phyloP scores from a whole-genome alignment of 2,888 invertebrate genomes.

The Cactoblastis cactorum region DNA sequence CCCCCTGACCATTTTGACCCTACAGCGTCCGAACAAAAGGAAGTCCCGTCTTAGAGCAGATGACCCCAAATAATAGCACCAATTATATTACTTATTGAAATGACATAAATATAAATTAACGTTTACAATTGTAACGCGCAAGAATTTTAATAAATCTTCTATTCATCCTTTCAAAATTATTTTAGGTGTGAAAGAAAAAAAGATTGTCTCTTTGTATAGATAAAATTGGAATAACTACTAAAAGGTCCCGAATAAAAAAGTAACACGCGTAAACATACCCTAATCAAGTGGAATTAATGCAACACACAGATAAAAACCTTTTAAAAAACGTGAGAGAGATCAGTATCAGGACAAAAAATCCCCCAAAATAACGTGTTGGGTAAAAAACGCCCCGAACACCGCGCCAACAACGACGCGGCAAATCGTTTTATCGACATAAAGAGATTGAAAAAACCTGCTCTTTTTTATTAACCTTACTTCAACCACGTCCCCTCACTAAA shows the following conservation, averaged over 20 bases:
- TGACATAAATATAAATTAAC: slow-evolving; percentile 70
- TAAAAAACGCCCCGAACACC: slow-evolving; percentile 53
- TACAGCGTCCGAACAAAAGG: slow-evolving; percentile 44
- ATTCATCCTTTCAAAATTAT: slow-evolving; percentile 21
- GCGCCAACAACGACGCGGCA: slow-evolving; percentile 37
- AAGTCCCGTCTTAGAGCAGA: slow-evolving; percentile 59
- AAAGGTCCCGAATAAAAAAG: slow-evolving; percentile 31
- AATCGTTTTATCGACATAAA: slow-evolving; percentile 43
- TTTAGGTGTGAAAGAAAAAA: slow-evolving; percentile 13
- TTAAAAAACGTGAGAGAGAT: slow-evolving; percentile 75
- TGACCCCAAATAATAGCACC: slow-evolving; percentile 69
- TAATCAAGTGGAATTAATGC: slow-evolving; percentile 60
- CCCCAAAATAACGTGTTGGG: slow-evolving; percentile 38
- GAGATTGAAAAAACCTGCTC: slow-evolving; percentile 49
- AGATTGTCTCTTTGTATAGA: slow-evolving; percentile 6
- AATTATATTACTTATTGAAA: slow-evolving; percentile 69
- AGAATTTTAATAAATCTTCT: slow-evolving; percentile 29
- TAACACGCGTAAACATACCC: slow-evolving; percentile 62
- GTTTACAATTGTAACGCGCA: slow-evolving; percentile 28
- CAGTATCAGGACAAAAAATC: slow-evolving; percentile 58
- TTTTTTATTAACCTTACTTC: slow-evolving; percentile 63
- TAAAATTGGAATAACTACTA: slow-evolving; percentile 19
- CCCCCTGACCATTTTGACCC: slow-evolving; percentile 74
- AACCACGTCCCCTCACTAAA: slow-evolving; percentile 27
- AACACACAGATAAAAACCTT: slow-evolving; percentile 45